These are phyloP conservation scores for Leistus spinibarbis DNA, from an alignment of 2,888 invertebrate genomes.

Conservation along the genomic window DNA sequence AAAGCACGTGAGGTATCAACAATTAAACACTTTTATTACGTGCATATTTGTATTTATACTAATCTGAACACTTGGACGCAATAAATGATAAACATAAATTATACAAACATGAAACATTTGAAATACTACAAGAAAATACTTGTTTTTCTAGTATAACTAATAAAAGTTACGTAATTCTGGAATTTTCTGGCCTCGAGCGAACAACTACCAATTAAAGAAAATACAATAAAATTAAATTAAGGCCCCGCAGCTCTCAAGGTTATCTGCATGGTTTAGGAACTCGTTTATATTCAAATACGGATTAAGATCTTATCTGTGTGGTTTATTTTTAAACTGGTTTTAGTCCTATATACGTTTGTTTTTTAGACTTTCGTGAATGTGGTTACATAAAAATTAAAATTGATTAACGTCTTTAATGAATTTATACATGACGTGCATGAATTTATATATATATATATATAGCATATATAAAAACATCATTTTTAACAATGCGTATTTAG, in stretches of 20 bases:
- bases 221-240: no score
- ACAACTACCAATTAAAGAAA: background rate
- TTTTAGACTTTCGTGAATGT: no score
- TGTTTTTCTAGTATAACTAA: background rate
- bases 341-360: no score
- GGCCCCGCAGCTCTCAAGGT: background rate
- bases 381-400: no score
- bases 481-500: no score
- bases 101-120: background rate
- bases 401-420: no score
- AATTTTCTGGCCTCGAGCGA: background rate
- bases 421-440: no score
- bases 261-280: background rate
- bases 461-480: no score
- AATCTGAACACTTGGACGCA: background rate
- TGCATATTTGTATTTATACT: background rate
- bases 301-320: background rate
- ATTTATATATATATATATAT: no score
- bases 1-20: background rate
- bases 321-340: background rate
- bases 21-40: background rate
- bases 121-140: no score
- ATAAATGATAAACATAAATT: background rate
- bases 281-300: background rate
- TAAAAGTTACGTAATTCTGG: no score